phyloP scores from a whole-genome alignment of 1,140 invertebrate species.

The Caenorhabditis latens region DNA sequence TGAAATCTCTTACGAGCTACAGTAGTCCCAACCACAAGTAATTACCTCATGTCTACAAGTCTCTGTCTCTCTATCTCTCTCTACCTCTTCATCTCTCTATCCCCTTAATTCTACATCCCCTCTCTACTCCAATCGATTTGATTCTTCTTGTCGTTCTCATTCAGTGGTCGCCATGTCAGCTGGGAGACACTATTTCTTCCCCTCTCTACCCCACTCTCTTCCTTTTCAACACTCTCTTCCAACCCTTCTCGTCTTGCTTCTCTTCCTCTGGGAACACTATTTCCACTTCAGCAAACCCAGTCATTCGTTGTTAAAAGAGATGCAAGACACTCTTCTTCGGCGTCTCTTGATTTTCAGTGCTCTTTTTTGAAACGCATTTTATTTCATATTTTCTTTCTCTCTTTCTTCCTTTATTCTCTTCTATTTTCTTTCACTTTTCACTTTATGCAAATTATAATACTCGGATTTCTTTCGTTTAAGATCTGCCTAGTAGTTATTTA shows the following conservation, averaged over 20 bases:
- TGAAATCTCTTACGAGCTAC: no score
- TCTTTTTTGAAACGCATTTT: conserved; percentile 17
- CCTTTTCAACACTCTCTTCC: not conserved
- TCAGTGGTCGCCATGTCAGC: conserved; percentile 27
- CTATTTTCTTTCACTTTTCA: not conserved
- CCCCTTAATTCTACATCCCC: not conserved
- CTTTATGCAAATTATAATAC: conserved; percentile 22
- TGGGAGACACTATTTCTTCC: not conserved
- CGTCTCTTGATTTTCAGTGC: not conserved
- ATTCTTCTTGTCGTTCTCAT: not conserved
- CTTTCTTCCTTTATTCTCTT: not conserved
- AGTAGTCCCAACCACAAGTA: not conserved
- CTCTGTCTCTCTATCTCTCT: not conserved
- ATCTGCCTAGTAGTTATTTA: not conserved
- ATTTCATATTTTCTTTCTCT: conserved; percentile 38
- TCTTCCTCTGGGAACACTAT: not conserved
- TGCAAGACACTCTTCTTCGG: not conserved
- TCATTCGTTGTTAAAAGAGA: conserved; percentile 40
- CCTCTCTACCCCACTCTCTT: not conserved
- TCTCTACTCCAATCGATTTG: conserved; percentile 6
- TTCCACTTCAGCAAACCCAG: not conserved
- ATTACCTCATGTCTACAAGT: not conserved
- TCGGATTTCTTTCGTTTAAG: not conserved
- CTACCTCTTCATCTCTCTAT: not conserved
- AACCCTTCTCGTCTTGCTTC: no score